Evolutionary conservation across 1,140 invertebrate genomes (phyloP).

Genomic region (Eriocheir sinensis): DNA sequence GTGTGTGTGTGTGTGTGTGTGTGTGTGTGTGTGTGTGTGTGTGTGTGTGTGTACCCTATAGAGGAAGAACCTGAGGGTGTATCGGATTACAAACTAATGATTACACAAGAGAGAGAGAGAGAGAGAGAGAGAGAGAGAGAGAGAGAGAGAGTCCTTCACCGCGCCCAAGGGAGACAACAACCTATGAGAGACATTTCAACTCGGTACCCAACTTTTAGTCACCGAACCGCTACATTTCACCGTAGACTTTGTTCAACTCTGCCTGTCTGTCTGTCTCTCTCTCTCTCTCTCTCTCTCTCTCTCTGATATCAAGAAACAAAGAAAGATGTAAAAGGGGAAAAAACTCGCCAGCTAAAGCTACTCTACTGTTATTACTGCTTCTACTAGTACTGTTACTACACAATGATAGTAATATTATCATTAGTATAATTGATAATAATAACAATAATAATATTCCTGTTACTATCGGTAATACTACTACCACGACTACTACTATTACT

Average conservation of each 20-base stretch:
- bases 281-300: constrained; percentile 19
- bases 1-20: too few relatives aligned
- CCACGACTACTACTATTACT: neutral
- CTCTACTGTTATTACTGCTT: neutral
- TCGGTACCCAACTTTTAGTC: neutral
- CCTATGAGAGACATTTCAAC: constrained; percentile 23
- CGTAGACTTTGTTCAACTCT: neutral
- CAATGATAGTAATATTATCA: too few relatives aligned
- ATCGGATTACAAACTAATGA: neutral
- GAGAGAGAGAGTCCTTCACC: neutral
- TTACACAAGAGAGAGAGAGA: constrained; percentile 23
- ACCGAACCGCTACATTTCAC: neutral
- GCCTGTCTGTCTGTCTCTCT: neutral
- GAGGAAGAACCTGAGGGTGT: too few relatives aligned
- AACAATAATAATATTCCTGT: neutral
- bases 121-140: constrained; percentile 13
- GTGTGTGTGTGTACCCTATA: too few relatives aligned
- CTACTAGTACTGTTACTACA: neutral
- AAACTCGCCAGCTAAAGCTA: neutral
- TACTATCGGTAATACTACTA: neutral
- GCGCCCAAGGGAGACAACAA: neutral
- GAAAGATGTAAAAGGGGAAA: too few relatives aligned
- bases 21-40: too few relatives aligned
- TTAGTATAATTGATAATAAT: too few relatives aligned
- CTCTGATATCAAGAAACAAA: too few relatives aligned